Evolutionary conservation across 1,140 invertebrate genomes (phyloP).

Genomic region (Meloidogyne floridensis): DNA sequence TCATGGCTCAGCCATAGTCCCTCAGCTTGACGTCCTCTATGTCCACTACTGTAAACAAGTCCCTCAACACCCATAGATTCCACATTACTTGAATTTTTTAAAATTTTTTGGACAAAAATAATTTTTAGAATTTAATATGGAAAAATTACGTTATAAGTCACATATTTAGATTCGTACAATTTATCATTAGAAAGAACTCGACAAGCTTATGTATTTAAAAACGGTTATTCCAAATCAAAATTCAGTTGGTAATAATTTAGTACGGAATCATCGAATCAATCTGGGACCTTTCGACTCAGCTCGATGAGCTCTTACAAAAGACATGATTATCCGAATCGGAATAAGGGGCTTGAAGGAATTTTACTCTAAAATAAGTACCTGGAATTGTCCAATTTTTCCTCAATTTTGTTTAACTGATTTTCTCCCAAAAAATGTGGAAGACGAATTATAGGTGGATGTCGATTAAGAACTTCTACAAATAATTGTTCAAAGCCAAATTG

Average conservation of each 20-base stretch:
- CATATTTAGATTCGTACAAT: too few species aligned
- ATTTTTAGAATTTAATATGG: too few species aligned
- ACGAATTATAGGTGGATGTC: conserved; percentile 41
- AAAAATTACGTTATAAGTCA: too few species aligned
- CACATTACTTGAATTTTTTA: conserved; percentile 36
- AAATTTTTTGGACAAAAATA: neutral
- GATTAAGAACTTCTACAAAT: conserved; percentile 38
- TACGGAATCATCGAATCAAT: too few species aligned
- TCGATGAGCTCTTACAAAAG: too few species aligned
- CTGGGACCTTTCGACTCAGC: too few species aligned
- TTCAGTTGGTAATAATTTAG: too few species aligned
- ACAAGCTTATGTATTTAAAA: too few species aligned
- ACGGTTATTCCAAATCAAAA: too few species aligned
- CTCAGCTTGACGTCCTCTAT: conserved; percentile 46
- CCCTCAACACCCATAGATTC: conserved; percentile 50
- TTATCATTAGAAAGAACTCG: too few species aligned
- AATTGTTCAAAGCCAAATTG: conserved; percentile 34
- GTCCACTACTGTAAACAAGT: conserved; percentile 34
- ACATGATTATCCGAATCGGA: too few species aligned
- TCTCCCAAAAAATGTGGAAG: conserved; percentile 40
- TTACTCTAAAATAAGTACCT: conserved; percentile 3
- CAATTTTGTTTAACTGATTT: conserved; percentile 30
- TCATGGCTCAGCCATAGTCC: conserved; percentile 47
- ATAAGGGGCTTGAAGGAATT: too few species aligned
- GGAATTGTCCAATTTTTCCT: conserved; percentile 40